Evolutionary conservation across 1,140 invertebrate species (phyloP).

Genomic region (Sycophila sp.): DNA sequence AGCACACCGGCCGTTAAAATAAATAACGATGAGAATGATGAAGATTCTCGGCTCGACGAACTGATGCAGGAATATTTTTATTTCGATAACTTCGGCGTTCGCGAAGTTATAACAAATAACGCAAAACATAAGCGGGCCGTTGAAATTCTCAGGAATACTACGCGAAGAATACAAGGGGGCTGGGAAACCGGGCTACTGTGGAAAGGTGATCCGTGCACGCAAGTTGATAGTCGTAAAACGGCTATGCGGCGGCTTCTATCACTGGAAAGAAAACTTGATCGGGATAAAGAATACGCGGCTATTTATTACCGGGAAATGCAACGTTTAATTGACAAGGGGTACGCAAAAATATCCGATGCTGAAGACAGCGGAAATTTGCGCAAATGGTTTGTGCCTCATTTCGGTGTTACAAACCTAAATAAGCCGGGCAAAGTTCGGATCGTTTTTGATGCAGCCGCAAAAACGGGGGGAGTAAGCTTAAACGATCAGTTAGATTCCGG

Average conservation of each 20-base stretch:
- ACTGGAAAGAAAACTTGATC: slow-evolving; percentile 6
- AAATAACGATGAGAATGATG: too few relatives aligned
- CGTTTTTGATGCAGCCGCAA: background rate
- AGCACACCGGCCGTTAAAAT: too few relatives aligned
- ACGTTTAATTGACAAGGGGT: background rate
- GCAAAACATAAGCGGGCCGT: too few relatives aligned
- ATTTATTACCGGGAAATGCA: slow-evolving; percentile 5
- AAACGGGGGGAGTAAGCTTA: background rate
- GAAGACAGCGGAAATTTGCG: background rate
- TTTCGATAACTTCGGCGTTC: too few relatives aligned
- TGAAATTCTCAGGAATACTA: background rate
- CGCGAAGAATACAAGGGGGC: too few relatives aligned
- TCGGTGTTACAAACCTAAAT: too few relatives aligned
- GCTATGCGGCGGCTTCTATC: background rate
- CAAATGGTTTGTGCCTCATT: too few relatives aligned
- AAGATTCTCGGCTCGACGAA: too few relatives aligned
- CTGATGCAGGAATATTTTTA: too few relatives aligned
- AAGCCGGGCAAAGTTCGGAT: background rate
- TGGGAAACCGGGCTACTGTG: slow-evolving; percentile 2
- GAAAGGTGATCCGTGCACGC: background rate
- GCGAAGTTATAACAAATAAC: too few relatives aligned
- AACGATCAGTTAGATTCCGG: background rate
- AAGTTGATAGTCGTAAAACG: background rate
- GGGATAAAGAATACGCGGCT: background rate
- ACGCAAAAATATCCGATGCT: background rate